A percentile compares a stretch with the other conserved stretches of the same genome.
Conservation (phyloP, 92 coral and sea anemone genomes). For the Paragorgia papillata region DNA sequence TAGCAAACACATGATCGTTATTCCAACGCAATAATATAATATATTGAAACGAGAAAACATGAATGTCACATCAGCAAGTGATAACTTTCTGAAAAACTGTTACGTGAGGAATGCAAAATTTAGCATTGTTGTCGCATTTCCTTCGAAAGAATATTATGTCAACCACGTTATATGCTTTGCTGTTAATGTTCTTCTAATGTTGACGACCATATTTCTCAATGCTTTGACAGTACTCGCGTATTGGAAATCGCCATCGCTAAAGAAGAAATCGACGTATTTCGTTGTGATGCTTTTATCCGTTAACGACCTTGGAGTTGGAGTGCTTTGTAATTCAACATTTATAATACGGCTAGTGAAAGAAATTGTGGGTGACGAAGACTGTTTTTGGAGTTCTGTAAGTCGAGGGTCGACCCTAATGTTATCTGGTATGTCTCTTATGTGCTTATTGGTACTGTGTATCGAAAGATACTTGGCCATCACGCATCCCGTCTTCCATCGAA, state of each 20-base stretch:
- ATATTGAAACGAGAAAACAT: no score
- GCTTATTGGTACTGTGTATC: not conserved
- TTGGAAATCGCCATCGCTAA: not conserved
- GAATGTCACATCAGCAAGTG: no score
- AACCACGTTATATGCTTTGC: not conserved
- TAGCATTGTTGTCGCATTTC: not conserved
- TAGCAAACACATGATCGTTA: no score
- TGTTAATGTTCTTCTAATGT: not conserved
- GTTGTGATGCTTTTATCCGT: not conserved
- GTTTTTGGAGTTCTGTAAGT: not conserved
- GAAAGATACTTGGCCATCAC: not conserved
- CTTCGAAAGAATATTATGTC: not conserved
- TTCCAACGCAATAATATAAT: no score
- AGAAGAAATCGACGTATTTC: not conserved
- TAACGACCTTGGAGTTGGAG: not conserved
- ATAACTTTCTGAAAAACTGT: no score
- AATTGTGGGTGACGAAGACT: not conserved
- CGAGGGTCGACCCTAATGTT: not conserved
- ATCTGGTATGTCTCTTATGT: not conserved
- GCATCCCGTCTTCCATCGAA: constrained; percentile 8
- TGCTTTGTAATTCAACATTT: not conserved
- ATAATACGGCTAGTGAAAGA: not conserved
- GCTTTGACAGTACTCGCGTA: not conserved
- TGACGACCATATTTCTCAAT: not conserved
- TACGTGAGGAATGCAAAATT: no score